These are phyloP conservation scores for Drosophila kurseongensis DNA, from an alignment of 1,140 invertebrate species.

Conservation along the genomic window DNA sequence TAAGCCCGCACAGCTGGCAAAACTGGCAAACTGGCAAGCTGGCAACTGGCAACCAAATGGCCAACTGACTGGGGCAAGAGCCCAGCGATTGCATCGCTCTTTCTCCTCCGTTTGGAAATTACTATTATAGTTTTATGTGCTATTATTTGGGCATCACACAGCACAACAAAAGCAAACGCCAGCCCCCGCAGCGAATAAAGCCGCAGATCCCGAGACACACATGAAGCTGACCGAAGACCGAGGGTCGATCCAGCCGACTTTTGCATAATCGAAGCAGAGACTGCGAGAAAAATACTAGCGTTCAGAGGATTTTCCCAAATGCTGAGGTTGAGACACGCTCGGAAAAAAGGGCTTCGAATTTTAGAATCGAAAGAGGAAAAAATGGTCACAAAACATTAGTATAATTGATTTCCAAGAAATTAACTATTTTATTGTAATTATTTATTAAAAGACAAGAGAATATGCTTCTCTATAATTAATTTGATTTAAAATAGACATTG, in stretches of 20 bases:
- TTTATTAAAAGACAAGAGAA: too few species aligned
- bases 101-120: conserved; percentile 80
- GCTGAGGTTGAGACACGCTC: too few species aligned
- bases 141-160: conserved; percentile 79
- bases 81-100: conserved; percentile 75
- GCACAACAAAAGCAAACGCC: conserved; percentile 59
- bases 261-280: conserved; percentile 70
- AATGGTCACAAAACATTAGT: too few species aligned
- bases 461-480: too few species aligned
- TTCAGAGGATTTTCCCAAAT: too few species aligned
- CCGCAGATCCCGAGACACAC: conserved; percentile 61
- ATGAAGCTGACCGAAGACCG: conserved; percentile 47
- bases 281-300: conserved; percentile 2
- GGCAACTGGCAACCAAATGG: conserved; percentile 14
- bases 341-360: too few species aligned
- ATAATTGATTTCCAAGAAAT: too few species aligned
- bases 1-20: conserved; percentile 74
- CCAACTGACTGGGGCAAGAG: conserved; percentile 25
- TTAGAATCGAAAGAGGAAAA: too few species aligned
- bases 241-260: conserved; percentile 49
- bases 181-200: conserved; percentile 69
- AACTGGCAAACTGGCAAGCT: neutral
- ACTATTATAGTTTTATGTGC: conserved; percentile 83
- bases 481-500: too few species aligned
- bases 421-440: neutral